These are phyloP conservation scores for Ailurus styani DNA, from an alignment of 2,113 vertebrate genomes.

Conservation along the genomic window DNA sequence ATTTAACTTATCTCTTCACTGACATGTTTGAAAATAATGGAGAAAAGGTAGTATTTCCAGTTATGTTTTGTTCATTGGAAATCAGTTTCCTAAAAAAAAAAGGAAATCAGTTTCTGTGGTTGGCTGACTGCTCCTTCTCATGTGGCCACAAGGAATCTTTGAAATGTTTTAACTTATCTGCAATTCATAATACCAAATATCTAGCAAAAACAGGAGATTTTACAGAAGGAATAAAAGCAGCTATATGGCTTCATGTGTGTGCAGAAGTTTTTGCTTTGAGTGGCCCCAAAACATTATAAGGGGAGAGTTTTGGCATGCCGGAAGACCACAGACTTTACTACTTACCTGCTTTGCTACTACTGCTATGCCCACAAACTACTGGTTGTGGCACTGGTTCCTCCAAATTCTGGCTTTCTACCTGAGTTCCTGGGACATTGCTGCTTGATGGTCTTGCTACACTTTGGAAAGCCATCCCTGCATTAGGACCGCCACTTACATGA, in stretches of 20 bases:
- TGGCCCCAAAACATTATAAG: background rate
- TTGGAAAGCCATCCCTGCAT: background rate
- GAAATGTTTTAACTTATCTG: constrained; percentile 11
- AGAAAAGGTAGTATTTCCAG: background rate
- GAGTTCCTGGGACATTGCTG: background rate
- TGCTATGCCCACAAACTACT: background rate
- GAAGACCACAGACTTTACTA: background rate
- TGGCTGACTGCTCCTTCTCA: background rate
- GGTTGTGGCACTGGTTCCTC: background rate
- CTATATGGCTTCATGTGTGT: background rate
- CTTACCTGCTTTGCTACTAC: background rate
- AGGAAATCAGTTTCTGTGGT: background rate
- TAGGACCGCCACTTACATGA: background rate
- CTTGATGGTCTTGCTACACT: background rate
- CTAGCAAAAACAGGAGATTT: constrained; percentile 31
- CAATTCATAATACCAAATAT: background rate
- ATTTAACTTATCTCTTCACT: background rate
- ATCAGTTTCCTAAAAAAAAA: background rate
- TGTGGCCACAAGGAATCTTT: background rate
- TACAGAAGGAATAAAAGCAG: constrained; percentile 43
- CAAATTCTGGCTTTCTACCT: background rate
- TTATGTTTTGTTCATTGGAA: background rate
- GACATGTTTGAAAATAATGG: background rate
- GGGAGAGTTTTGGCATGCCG: background rate
- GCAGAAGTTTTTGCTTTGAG: background rate